Conservation (phyloP, 2,888 invertebrate genomes). For the Eupithecia pulchellata region DNA sequence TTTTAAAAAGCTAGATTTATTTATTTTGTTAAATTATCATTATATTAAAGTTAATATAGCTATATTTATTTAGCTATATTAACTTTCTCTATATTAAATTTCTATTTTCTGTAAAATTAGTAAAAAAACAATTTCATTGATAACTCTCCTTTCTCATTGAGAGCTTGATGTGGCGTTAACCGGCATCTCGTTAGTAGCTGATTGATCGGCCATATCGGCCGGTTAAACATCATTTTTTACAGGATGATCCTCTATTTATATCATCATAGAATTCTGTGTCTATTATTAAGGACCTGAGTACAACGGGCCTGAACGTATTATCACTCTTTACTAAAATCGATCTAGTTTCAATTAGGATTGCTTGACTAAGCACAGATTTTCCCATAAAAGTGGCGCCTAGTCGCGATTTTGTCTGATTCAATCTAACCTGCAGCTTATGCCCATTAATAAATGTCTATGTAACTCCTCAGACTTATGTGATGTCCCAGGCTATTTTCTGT, state of each 20-base stretch:
- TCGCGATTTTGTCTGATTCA: neutral
- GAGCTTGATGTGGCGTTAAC: conserved; percentile 39
- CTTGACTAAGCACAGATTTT: neutral
- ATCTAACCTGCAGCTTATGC: neutral
- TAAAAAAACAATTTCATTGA: conserved; percentile 18
- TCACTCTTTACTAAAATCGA: neutral
- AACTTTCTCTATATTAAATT: too few relatives aligned
- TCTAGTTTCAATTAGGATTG: neutral
- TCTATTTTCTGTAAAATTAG: neutral
- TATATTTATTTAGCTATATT: too few relatives aligned
- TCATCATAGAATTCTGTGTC: neutral
- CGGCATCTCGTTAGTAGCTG: conserved; percentile 80
- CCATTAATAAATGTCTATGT: neutral
- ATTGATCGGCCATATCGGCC: conserved; percentile 78
- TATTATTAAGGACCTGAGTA: neutral
- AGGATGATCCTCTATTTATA: conserved; percentile 54
- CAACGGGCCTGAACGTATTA: neutral
- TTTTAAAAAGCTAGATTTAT: neutral
- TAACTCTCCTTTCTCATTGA: conserved; percentile 25
- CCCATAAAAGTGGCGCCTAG: neutral
- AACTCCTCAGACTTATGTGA: neutral
- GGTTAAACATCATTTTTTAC: conserved; percentile 61
- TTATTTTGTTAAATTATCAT: too few relatives aligned
- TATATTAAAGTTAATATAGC: too few relatives aligned
- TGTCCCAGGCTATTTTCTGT: neutral